Conservation (phyloP, 2,797 vertebrate genomes). For the Champsocephalus esox region DNA sequence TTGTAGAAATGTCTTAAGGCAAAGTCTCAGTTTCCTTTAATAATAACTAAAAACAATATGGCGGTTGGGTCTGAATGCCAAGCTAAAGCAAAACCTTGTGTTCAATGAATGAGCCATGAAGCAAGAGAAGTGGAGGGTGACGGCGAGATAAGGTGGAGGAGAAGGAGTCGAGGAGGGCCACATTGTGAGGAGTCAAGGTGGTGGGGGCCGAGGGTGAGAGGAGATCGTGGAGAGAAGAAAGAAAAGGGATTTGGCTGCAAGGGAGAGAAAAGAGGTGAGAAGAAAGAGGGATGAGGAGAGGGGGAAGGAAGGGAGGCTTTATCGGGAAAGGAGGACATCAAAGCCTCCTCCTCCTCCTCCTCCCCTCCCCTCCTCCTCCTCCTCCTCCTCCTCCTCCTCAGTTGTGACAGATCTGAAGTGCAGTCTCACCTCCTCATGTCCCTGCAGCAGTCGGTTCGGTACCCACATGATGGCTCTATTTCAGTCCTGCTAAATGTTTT, state of each 20-base stretch:
- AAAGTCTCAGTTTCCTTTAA: not conserved
- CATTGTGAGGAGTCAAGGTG: slow-evolving; percentile 23
- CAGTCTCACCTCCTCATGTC: slow-evolving; percentile 18
- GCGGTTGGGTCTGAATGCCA: slow-evolving; percentile 20
- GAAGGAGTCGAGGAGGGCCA: slow-evolving; percentile 9
- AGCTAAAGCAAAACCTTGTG: not conserved
- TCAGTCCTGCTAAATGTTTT: not conserved
- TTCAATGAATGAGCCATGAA: slow-evolving; percentile 23
- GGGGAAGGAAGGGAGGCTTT: not conserved
- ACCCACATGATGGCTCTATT: not conserved
- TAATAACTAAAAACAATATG: slow-evolving; percentile 22
- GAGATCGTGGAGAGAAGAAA: slow-evolving; percentile 15
- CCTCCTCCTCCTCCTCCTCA: not conserved
- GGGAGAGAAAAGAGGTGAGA: slow-evolving; percentile 52
- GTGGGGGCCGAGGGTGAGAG: slow-evolving; percentile 11
- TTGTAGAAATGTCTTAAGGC: not conserved
- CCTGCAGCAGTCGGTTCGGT: slow-evolving; percentile 1
- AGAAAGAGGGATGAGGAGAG: slow-evolving; percentile 5
- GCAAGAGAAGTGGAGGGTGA: slow-evolving; percentile 6
- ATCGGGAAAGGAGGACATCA: slow-evolving; percentile 33
- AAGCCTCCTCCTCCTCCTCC: slow-evolving; percentile 14
- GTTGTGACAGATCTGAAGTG: slow-evolving; percentile 27
- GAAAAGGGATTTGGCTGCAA: slow-evolving; percentile 37
- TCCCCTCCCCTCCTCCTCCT: too few species aligned
- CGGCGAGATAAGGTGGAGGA: slow-evolving; percentile 7